These are phyloP conservation scores for Lissonota sp. DNA, from an alignment of 2,888 invertebrate species.

Conservation along the genomic window DNA sequence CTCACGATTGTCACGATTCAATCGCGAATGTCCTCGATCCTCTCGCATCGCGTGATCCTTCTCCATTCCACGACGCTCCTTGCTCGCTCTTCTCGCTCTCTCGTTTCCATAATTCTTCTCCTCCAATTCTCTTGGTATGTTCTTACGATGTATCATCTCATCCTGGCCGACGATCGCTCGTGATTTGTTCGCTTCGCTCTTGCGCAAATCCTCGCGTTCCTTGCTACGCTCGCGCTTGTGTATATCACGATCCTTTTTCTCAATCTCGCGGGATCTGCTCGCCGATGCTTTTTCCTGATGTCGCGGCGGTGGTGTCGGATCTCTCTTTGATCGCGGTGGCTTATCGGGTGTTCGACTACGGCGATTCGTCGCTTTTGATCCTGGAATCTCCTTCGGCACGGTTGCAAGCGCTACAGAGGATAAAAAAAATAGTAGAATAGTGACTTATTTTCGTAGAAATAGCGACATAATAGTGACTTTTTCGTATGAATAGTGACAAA, in stretches of 20 bases:
- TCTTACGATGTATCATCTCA: conserved; percentile 80
- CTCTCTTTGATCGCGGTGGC: conserved; percentile 75
- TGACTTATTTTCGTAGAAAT: no score
- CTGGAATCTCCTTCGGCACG: conserved; percentile 76
- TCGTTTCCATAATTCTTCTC: conserved; percentile 82
- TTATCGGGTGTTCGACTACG: conserved; percentile 81
- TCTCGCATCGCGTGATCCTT: conserved; percentile 76
- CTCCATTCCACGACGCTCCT: conserved; percentile 75
- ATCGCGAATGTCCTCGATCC: conserved; percentile 74
- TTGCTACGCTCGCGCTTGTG: conserved; percentile 79
- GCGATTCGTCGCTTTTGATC: conserved; percentile 67
- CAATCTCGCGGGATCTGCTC: conserved; percentile 73
- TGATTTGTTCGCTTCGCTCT: conserved; percentile 72
- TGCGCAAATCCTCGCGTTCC: conserved; percentile 78
- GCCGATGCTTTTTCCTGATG: conserved; percentile 74
- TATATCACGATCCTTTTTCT: conserved; percentile 78
- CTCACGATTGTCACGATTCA: conserved; percentile 67
- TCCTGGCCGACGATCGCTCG: conserved; percentile 77
- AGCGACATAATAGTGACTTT: no score
- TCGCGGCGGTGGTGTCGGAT: conserved; percentile 70
- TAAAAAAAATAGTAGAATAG: no score
- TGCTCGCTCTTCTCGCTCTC: conserved; percentile 84
- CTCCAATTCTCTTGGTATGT: conserved; percentile 78
- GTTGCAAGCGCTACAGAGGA: no score
- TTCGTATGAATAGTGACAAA: no score